Evolutionary conservation across 2,888 invertebrate species (phyloP).

Genomic region (Ligdia adustata): DNA sequence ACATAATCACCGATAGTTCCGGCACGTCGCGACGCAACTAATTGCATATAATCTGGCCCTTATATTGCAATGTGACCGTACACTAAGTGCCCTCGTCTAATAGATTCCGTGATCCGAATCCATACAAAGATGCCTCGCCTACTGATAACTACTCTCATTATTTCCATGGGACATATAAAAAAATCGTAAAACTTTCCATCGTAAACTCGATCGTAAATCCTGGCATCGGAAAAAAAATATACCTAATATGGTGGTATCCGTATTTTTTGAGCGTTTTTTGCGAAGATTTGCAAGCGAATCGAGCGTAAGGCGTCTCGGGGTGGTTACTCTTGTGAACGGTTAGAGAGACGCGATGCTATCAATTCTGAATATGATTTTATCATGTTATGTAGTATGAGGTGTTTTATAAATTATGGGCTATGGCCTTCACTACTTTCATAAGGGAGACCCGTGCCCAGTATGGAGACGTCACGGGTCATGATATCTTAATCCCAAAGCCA

Average conservation of each 20-base stretch:
- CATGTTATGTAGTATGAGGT: background rate
- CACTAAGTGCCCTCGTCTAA: background rate
- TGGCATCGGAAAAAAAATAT: conserved; percentile 37
- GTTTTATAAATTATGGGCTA: too few species aligned
- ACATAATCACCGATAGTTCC: too few species aligned
- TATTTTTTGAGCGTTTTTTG: conserved; percentile 26
- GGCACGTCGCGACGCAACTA: too few species aligned
- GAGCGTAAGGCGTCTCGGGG: too few species aligned
- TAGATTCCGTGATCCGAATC: conserved; percentile 19
- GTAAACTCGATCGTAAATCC: conserved; percentile 41
- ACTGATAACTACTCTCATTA: conserved; percentile 42
- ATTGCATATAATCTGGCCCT: too few species aligned
- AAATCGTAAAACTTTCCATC: conserved; percentile 51
- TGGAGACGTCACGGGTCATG: too few species aligned
- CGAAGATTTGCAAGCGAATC: conserved; percentile 18
- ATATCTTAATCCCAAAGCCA: too few species aligned
- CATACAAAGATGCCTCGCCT: conserved; percentile 34
- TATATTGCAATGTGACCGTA: background rate
- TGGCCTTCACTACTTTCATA: too few species aligned
- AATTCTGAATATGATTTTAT: background rate
- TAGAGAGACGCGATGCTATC: too few species aligned
- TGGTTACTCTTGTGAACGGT: too few species aligned
- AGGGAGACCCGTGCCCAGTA: too few species aligned
- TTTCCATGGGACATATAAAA: conserved; percentile 49
- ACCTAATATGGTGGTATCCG: conserved; percentile 30